Evolutionary conservation across 2,888 invertebrate genomes (phyloP).

Genomic region (Patella pellucida): DNA sequence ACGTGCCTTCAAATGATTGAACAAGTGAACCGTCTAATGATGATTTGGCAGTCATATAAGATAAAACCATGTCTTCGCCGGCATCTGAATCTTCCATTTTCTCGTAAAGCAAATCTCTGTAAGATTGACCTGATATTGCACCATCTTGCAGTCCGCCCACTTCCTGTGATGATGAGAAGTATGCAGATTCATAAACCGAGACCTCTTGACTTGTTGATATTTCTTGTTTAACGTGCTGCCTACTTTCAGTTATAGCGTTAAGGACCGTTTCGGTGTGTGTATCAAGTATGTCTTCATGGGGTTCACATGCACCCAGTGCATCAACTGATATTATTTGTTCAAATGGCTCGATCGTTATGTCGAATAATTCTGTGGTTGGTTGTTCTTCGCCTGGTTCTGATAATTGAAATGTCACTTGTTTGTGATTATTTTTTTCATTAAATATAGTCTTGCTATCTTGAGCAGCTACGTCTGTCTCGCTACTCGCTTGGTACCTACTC

Average conservation of each 20-base stretch:
- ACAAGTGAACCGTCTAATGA: slow-evolving; percentile 26
- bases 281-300: slow-evolving; percentile 62
- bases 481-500: slow-evolving; percentile 13
- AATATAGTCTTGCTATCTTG: slow-evolving; percentile 23
- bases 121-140: slow-evolving; percentile 18
- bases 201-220: slow-evolving; percentile 41
- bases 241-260: slow-evolving; percentile 48
- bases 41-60: slow-evolving; percentile 38
- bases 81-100: slow-evolving; percentile 17
- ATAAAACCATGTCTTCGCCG: slow-evolving; percentile 29
- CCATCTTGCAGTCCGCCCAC: slow-evolving; percentile 2
- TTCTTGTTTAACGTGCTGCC: slow-evolving; percentile 47
- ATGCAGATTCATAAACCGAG: slow-evolving; percentile 23
- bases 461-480: slow-evolving; percentile 22
- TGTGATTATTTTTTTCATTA: background rate
- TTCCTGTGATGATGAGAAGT: background rate
- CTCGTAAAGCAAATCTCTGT: slow-evolving; percentile 22
- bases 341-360: slow-evolving; percentile 8
- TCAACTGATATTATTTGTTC: slow-evolving; percentile 10
- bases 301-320: slow-evolving; percentile 43
- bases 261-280: slow-evolving; percentile 63
- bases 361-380: background rate
- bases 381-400: slow-evolving; percentile 15
- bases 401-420: slow-evolving; percentile 32
- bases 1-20: background rate